phyloP scores from a whole-genome alignment of 2,113 vertebrate species.

The Sciurus niger region DNA sequence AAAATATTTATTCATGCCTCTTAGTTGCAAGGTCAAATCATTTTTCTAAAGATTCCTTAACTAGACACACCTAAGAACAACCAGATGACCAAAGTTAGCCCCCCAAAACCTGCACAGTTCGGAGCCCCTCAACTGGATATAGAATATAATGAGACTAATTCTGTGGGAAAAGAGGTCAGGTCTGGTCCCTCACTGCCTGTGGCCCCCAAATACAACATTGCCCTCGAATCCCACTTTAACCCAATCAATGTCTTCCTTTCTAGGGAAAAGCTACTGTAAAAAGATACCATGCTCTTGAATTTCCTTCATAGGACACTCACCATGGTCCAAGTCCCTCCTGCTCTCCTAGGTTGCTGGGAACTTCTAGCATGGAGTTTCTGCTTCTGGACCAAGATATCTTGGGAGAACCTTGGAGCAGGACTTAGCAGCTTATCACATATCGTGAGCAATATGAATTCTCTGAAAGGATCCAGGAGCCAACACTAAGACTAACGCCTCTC shows the following conservation, averaged over 20 bases:
- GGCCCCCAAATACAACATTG: not conserved
- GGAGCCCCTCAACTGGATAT: not conserved
- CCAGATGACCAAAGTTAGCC: not conserved
- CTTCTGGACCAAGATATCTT: not conserved
- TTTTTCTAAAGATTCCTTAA: conserved; percentile 12
- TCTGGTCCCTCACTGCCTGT: not conserved
- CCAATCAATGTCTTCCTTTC: not conserved
- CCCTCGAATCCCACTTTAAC: not conserved
- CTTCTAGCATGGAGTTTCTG: not conserved
- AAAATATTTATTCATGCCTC: conserved; percentile 49
- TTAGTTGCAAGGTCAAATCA: conserved; percentile 43
- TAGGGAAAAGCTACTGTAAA: not conserved
- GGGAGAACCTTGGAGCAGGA: not conserved
- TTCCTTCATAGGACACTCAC: not conserved
- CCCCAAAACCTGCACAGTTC: not conserved
- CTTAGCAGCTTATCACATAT: not conserved
- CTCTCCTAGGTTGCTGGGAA: not conserved
- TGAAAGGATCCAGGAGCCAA: not conserved
- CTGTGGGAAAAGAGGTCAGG: not conserved
- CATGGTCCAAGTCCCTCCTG: no score
- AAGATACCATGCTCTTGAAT: not conserved
- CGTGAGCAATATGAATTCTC: not conserved
- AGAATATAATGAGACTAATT: not conserved
- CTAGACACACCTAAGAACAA: not conserved
- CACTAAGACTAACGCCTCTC: not conserved